Evolutionary conservation across 1,140 invertebrate species (phyloP).

Genomic region (Drepana arcuata): DNA sequence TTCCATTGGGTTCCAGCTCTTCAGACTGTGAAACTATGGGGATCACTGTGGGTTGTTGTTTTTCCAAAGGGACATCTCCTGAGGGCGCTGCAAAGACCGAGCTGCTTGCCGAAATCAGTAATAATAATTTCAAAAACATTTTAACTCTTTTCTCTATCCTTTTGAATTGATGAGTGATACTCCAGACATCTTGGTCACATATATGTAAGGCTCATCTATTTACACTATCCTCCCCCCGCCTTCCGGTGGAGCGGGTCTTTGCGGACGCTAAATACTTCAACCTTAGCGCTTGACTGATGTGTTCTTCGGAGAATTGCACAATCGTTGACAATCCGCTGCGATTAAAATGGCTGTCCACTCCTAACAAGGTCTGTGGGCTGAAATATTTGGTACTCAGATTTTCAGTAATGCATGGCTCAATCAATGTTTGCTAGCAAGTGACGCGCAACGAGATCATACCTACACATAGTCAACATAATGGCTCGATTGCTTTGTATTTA

Average conservation of each 20-base stretch:
- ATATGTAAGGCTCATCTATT: slow-evolving; percentile 71
- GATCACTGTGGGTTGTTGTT: slow-evolving; percentile 54
- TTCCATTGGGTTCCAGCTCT: slow-evolving; percentile 71
- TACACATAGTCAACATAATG: too few species aligned
- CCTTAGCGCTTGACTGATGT: slow-evolving; percentile 63
- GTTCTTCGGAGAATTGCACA: slow-evolving; percentile 67
- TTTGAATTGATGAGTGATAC: slow-evolving; percentile 49
- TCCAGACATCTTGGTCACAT: slow-evolving; percentile 57
- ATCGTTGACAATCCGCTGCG: slow-evolving; percentile 43
- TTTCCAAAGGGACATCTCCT: slow-evolving; percentile 33
- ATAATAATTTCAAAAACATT: slow-evolving; percentile 42
- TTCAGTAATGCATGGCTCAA: slow-evolving; percentile 4
- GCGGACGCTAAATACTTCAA: slow-evolving; percentile 66
- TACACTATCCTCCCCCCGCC: slow-evolving; percentile 68
- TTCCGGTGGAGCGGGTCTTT: slow-evolving; percentile 46
- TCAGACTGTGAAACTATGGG: slow-evolving; percentile 67
- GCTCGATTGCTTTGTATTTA: too few species aligned
- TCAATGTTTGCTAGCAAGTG: slow-evolving; percentile 5
- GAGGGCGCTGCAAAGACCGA: slow-evolving; percentile 26
- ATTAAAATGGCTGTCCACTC: slow-evolving; percentile 34
- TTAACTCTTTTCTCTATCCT: slow-evolving; percentile 36
- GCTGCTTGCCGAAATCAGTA: slow-evolving; percentile 21
- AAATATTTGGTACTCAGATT: slow-evolving; percentile 14
- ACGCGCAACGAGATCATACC: too few species aligned
- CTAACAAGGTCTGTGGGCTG: slow-evolving; percentile 26